These are phyloP conservation scores for Plectropomus leopardus DNA, from an alignment of 2,113 vertebrate genomes.

Conservation along the genomic window DNA sequence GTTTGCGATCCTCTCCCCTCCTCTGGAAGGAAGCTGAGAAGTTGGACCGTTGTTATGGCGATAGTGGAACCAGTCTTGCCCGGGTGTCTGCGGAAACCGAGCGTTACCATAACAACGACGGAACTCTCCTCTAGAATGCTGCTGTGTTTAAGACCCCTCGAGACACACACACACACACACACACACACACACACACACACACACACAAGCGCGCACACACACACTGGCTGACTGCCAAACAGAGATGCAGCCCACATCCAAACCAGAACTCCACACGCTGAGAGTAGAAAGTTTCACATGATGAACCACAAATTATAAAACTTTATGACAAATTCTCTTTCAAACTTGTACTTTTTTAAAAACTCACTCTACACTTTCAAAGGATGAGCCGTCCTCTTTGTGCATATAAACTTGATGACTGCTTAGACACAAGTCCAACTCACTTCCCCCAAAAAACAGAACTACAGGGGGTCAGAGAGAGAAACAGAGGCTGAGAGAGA, in stretches of 20 bases:
- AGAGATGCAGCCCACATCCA: conserved; percentile 41
- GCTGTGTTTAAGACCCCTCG: conserved; percentile 48
- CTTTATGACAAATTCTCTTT: conserved; percentile 11
- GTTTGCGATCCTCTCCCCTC: conserved; percentile 19
- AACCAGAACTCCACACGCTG: conserved; percentile 6
- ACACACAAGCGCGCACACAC: conserved; percentile 13
- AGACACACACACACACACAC: background rate
- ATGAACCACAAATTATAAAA: conserved; percentile 21
- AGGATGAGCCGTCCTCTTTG: background rate
- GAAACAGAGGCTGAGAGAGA: background rate
- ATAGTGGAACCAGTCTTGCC: conserved; percentile 56
- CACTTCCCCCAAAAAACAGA: background rate
- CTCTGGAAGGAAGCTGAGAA: conserved; percentile 53
- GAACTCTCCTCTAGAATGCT: conserved; percentile 66
- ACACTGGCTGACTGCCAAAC: conserved; percentile 24
- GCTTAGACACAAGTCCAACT: background rate
- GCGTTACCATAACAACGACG: conserved; percentile 72
- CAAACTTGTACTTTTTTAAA: background rate
- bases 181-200: conserved; percentile 19
- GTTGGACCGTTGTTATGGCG: conserved; percentile 69
- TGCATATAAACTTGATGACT: conserved; percentile 14
- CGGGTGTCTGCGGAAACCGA: conserved; percentile 57
- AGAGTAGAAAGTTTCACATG: conserved; percentile 22
- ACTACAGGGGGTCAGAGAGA: background rate
- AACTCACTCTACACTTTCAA: background rate